A percentile compares a stretch with the other conserved stretches of the same genome.
These are phyloP conservation scores for Caenorhabditis briggsae DNA, from an alignment of 1,140 invertebrate species.

Conservation along the genomic window DNA sequence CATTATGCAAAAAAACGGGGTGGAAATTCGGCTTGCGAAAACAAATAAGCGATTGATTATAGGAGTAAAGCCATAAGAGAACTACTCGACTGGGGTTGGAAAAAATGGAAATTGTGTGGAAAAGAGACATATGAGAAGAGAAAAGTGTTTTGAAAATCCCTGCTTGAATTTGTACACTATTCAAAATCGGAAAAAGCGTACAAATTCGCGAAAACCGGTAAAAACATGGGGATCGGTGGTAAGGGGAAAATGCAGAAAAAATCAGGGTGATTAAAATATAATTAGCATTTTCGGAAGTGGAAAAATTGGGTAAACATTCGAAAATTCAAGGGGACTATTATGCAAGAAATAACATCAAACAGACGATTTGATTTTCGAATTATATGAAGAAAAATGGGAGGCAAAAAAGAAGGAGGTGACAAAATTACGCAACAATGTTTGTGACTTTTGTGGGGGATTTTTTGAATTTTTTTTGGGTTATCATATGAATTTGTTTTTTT, in stretches of 20 bases:
- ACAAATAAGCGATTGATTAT: too few species aligned
- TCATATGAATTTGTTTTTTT: conserved; percentile 48
- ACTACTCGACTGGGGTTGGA: not conserved
- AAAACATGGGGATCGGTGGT: conserved; percentile 46
- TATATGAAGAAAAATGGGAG: conserved; percentile 7
- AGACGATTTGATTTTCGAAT: conserved; percentile 9
- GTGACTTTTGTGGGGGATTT: conserved; percentile 32
- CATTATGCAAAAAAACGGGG: conserved; percentile 6
- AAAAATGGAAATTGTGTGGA: conserved; percentile 2
- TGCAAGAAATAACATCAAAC: conserved; percentile 10
- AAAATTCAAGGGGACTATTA: conserved; percentile 15
- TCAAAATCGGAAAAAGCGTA: conserved; percentile 16
- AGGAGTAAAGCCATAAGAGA: conserved; percentile 10
- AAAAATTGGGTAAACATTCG: conserved; percentile 13
- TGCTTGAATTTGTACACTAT: conserved; percentile 48
- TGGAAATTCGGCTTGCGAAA: too few species aligned
- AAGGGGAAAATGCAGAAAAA: not conserved
- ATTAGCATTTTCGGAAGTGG: not conserved
- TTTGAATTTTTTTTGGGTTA: conserved; percentile 44
- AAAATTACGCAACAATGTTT: conserved; percentile 37
- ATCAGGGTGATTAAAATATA: not conserved
- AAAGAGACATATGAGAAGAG: not conserved
- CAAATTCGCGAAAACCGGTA: conserved; percentile 52
- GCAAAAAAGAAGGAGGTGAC: not conserved
- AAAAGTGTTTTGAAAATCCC: conserved; percentile 46